phyloP scores from a whole-genome alignment of 2,113 vertebrate genomes.

The mouse (Mus musculus) region GRCm39 chrX:72486001-72486500 shows the following conservation, averaged over 20 bases:
- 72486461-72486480: background rate
- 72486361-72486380: background rate
- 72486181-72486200: background rate
- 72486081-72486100: background rate
- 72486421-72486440: background rate
- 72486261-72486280: background rate
- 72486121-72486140: background rate
- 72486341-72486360: background rate
- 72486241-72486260: background rate
- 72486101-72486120: background rate
- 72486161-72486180: background rate
- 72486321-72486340: background rate
- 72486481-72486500: background rate
- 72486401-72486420: background rate
- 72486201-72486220: background rate
- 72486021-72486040: background rate
- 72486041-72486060: background rate
- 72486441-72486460: background rate
- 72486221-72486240: background rate
- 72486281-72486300: background rate
- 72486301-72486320: background rate
- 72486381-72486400: background rate
- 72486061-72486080: background rate
- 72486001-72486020: background rate
- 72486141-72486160: background rate